These are phyloP conservation scores for Natrix natrix DNA, from an alignment of 2,797 vertebrate species.

Conservation along the genomic window DNA sequence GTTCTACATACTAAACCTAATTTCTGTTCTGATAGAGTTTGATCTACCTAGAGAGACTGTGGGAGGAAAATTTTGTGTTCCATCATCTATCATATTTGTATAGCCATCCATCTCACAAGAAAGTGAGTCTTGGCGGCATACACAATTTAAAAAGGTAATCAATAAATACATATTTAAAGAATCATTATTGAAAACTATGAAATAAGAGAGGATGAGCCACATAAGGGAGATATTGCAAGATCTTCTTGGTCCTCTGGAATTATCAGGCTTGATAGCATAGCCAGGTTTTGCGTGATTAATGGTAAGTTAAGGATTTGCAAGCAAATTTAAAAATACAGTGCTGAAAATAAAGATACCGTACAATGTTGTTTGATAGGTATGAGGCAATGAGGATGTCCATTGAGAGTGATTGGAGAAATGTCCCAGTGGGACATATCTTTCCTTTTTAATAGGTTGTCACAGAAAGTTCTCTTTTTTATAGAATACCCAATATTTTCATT, in stretches of 20 bases:
- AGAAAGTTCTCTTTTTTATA: conserved; percentile 50
- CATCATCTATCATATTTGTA: background rate
- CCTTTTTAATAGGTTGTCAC: conserved; percentile 23
- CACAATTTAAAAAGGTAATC: background rate
- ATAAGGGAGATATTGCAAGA: background rate
- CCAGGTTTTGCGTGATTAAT: background rate
- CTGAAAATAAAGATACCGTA: background rate
- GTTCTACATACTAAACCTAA: background rate
- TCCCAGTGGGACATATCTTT: background rate
- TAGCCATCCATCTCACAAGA: background rate
- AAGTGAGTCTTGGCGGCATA: background rate
- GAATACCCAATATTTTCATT: background rate
- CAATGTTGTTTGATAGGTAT: background rate
- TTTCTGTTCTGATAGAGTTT: background rate
- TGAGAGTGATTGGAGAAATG: background rate
- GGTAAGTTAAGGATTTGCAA: background rate
- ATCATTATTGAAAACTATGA: background rate
- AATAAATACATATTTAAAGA: background rate
- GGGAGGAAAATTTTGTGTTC: background rate
- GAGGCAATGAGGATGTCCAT: conserved; percentile 32
- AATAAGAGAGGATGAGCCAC: background rate
- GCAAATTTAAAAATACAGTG: background rate
- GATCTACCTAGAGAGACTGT: background rate
- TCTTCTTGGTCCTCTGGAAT: background rate
- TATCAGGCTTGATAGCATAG: background rate